Evolutionary conservation across 1,140 invertebrate genomes (phyloP), one percentile per base, ranked within the genome.

Genomic region (Goniozus legneri): DNA sequence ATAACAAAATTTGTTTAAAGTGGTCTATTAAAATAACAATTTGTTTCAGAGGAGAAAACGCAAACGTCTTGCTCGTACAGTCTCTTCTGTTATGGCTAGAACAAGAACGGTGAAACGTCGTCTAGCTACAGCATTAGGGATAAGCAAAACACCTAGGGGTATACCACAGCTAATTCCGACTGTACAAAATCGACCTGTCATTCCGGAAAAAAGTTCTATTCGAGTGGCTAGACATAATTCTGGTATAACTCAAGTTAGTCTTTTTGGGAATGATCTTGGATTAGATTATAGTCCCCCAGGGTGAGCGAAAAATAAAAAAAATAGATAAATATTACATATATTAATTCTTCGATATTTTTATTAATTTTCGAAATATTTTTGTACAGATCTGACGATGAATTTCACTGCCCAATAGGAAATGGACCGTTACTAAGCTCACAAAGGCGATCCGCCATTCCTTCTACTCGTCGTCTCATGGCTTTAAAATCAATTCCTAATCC

Each of bases 401-500:
- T 55, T 19, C 63, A 66, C 37, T 52, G 44, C 16, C 13, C 44
- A 15, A 44, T 47, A 19, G 54, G 58, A 1, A 51, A 40, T 31
- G 67, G 67, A 13, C 53, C 59, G 12, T 59, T 47, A 42, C 58
- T 54, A 45, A 60, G 21, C 22, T 39, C 52, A 22, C 52, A 72
- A 10, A 72, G 69, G 19, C 71, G 76, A 54, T 47, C 67, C 48
- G 70, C 73, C 0, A 45, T 70, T 8, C 53, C 64, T 3, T 51
- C 64, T 4, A 56, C 58, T 3, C 56, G 72, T 32, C 61, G 70
- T 32, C 67, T 58, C 1, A 54, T 69, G 34, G 62, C 63, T n/a
- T 24, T 69, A 71, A 84, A 73, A 71, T 76, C 58, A 38, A 77
- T 48, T 48, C 64, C 15, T 38, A 77, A 21, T 64, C 78, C 30